Conservation (phyloP, 2,797 vertebrate species). For the Hoplostethus atlanticus region DNA sequence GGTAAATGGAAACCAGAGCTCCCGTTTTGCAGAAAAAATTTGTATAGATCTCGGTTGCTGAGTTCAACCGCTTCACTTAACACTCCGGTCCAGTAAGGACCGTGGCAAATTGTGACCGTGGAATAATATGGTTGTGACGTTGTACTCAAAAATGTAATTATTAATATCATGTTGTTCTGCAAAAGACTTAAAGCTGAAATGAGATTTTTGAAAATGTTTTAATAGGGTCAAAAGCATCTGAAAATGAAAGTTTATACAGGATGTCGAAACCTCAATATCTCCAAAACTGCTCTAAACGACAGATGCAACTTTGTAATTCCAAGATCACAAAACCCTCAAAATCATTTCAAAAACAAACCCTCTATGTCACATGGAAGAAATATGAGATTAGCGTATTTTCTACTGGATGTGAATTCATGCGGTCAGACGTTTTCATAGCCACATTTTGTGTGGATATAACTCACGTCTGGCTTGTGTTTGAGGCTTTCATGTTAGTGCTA, state of each 20-base stretch:
- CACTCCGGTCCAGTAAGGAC: neutral
- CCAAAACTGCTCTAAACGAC: no score
- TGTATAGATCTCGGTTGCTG: conserved; percentile 21
- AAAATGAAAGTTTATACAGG: neutral
- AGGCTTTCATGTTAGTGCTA: conserved; percentile 41
- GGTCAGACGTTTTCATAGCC: neutral
- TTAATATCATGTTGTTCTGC: neutral
- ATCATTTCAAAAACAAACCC: neutral
- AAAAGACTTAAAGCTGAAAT: neutral
- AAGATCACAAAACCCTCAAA: neutral
- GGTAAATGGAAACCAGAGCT: conserved; percentile 50
- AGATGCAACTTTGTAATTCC: neutral
- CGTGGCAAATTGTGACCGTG: conserved; percentile 5
- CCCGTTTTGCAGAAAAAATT: conserved; percentile 28
- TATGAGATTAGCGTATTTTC: conserved; percentile 21
- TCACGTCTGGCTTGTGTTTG: conserved; percentile 24
- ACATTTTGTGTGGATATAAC: neutral
- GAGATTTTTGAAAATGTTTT: neutral
- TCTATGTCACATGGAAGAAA: neutral
- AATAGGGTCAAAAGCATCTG: no score
- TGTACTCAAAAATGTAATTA: neutral
- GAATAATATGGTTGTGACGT: neutral
- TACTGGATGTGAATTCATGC: neutral
- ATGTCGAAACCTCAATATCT: no score
- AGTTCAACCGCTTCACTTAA: conserved; percentile 10